Evolutionary conservation across 2,113 vertebrate species (phyloP), one percentile per base, ranked within the genome.

Genomic region (Phocoena phocoena): DNA sequence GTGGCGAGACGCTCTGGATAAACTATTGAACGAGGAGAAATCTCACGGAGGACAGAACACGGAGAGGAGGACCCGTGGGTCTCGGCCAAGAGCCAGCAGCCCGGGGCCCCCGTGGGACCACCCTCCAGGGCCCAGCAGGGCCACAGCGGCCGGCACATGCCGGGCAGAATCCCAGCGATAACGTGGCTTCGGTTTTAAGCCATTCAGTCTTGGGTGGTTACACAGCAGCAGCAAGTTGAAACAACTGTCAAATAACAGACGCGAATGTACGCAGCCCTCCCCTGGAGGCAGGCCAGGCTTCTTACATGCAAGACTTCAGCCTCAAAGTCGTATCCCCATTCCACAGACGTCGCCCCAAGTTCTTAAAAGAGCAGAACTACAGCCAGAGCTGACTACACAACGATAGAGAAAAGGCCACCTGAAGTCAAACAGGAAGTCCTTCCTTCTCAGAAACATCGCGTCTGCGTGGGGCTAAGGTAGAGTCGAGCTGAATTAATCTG

Each of bases 91-190:
- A n/a, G 83, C 60, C n/a, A 31, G 14, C 15, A 12, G 41, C 81
- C 26, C 1, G 2, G 36, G 53, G 63, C 11, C 53, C 55, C 8
- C 15, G 3, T 6, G 73, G 71, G 47, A 8, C 13, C 20, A 53
- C 53, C 53, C 73, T 38, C 53, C 33, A 18, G 74, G 2, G 25
- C 31, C 18, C n/a, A 23, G 62, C 25, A 13, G 2, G 31, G 50
- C 17, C 17, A 6, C 0, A 1, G 23, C 1, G 0, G 10, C 2
- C 1, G 0, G 31, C 74, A 53, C 18, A 0, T 2, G 38, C 21
- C 11, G 20, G 17, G 2, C 28, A 28, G 41, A 62, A 33, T 3
- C 10, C 6, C 58, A 44, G 50, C 0, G 0, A 26, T 25, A 13
- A 10, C 36, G 1, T 0, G 3, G 31, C 3, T 11, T 15, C 4